phyloP scores from a whole-genome alignment of 2,113 vertebrate genomes.

The Spheniscus mendiculus region DNA sequence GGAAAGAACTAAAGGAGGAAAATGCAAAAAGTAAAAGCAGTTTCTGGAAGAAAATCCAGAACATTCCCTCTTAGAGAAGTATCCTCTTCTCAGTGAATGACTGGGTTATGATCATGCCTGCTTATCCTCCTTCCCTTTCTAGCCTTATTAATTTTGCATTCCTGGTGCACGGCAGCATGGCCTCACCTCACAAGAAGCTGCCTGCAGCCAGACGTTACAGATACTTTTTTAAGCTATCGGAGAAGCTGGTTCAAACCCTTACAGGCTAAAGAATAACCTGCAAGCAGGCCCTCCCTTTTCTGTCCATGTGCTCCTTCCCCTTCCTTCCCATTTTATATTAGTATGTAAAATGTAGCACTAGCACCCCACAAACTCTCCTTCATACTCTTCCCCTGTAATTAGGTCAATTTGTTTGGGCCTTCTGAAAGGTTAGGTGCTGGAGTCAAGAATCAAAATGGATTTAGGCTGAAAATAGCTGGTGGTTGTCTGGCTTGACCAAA shows the following conservation, averaged over 20 bases:
- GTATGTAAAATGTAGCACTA: neutral
- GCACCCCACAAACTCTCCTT: neutral
- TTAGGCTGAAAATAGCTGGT: neutral
- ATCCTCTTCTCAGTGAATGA: neutral
- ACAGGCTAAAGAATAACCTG: neutral
- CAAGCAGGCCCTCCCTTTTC: neutral
- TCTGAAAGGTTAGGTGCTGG: neutral
- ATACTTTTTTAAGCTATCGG: neutral
- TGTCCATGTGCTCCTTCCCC: neutral
- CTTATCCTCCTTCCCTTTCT: neutral
- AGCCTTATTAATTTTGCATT: neutral
- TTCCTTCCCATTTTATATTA: no score
- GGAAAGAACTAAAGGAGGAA: neutral
- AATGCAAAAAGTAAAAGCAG: neutral
- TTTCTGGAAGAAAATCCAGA: neutral
- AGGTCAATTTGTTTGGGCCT: neutral
- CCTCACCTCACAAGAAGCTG: neutral
- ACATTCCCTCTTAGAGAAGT: neutral
- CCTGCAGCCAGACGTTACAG: neutral
- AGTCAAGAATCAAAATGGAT: neutral
- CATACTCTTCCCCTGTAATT: neutral
- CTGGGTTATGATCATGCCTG: neutral
- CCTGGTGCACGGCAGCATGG: neutral
- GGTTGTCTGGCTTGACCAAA: neutral
- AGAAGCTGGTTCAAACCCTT: neutral